Evolutionary conservation across 2,113 vertebrate genomes (phyloP).

Genomic region (Pontoporia blainvillei): DNA sequence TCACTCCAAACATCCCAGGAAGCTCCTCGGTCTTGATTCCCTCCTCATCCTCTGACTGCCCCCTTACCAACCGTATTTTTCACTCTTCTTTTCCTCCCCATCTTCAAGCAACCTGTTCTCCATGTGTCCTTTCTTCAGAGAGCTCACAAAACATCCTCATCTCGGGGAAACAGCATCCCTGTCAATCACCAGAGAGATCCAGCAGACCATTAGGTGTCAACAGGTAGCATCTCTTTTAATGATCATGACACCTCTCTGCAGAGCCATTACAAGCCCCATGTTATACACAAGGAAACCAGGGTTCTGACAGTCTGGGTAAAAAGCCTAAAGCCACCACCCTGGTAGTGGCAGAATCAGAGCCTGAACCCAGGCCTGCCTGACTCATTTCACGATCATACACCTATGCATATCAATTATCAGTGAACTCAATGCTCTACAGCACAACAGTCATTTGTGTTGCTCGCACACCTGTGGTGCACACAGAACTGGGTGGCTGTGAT

Average conservation of each 20-base stretch:
- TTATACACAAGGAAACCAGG: not conserved
- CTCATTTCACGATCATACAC: not conserved
- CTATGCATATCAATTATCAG: not conserved
- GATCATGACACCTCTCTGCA: not conserved
- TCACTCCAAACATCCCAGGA: not conserved
- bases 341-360: not conserved
- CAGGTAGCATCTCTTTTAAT: not conserved
- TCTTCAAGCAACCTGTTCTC: not conserved
- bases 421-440: not conserved
- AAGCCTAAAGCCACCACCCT: not conserved
- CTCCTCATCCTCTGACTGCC: not conserved
- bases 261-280: not conserved
- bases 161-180: not conserved
- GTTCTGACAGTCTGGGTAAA: not conserved
- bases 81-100: not conserved
- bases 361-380: not conserved
- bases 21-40: not conserved
- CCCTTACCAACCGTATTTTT: not conserved
- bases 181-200: not conserved
- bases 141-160: not conserved
- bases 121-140: not conserved
- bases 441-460: rapidly evolving
- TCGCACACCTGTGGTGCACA: not conserved
- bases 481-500: no score
- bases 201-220: not conserved